phyloP scores from a whole-genome alignment of 2,113 vertebrate species.

The Tyrannus savana region DNA sequence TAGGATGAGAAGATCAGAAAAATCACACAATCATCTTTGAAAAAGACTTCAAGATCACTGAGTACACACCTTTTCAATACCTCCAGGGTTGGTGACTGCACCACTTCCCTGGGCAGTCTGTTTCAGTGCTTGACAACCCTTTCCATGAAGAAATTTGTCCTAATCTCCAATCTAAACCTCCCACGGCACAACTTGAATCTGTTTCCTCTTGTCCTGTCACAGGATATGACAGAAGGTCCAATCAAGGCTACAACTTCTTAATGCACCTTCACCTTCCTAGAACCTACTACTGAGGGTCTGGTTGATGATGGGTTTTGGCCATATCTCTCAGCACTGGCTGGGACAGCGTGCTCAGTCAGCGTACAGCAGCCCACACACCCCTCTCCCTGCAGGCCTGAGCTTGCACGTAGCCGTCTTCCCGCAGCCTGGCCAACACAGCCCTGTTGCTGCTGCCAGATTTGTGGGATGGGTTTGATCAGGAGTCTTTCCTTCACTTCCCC shows the following conservation, averaged over 20 bases:
- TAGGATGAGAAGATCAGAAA: background rate
- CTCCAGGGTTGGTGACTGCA: background rate
- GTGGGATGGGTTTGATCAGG: background rate
- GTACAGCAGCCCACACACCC: fast-evolving
- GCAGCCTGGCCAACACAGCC: background rate
- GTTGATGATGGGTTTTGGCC: background rate
- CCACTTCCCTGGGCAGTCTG: background rate
- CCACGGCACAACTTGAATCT: background rate
- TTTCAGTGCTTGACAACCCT: background rate
- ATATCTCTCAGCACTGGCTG: background rate
- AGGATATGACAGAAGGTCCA: background rate
- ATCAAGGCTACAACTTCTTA: background rate
- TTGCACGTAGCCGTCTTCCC: fast-evolving
- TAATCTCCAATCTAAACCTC: background rate
- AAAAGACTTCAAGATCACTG: background rate
- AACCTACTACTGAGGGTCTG: background rate
- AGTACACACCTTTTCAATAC: background rate
- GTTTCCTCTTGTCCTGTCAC: background rate
- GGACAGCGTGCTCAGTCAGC: background rate
- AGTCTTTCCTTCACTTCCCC: background rate
- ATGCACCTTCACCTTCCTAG: background rate
- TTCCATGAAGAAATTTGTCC: background rate
- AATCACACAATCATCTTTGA: background rate
- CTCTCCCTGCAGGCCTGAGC: background rate
- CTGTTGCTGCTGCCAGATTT: background rate